These are phyloP conservation scores for Scrobipalpa costella DNA, from an alignment of 2,888 invertebrate species.

Conservation along the genomic window DNA sequence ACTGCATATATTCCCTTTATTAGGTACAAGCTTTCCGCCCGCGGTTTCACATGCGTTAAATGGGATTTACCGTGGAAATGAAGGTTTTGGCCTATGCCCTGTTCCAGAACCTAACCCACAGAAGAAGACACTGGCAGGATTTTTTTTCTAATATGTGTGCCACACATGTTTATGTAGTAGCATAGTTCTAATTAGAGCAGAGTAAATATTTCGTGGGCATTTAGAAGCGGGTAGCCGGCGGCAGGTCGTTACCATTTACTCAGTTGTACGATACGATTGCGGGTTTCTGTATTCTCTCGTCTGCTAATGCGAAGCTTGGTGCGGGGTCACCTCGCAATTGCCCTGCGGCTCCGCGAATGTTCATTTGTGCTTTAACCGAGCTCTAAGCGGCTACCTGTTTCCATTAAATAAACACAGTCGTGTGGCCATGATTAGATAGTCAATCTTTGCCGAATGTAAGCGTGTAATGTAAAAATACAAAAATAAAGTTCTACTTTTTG, in stretches of 20 bases:
- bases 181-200: constrained; percentile 18
- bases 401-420: constrained; percentile 23
- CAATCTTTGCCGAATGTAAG: neutral
- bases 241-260: constrained; percentile 7
- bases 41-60: no score
- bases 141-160: no score
- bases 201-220: neutral
- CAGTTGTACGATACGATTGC: constrained; percentile 14
- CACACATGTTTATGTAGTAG: neutral
- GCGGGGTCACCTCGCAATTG: constrained; percentile 23
- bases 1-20: neutral
- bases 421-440: constrained; percentile 26
- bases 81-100: no score
- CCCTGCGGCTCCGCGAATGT: constrained; percentile 15
- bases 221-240: constrained; percentile 8
- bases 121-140: no score
- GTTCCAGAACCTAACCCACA: no score
- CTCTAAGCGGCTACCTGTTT: constrained; percentile 16
- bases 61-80: no score
- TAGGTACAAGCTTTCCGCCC: no score
- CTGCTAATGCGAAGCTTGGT: constrained; percentile 15
- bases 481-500: neutral
- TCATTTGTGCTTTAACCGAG: constrained; percentile 17
- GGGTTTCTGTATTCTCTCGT: constrained; percentile 22
- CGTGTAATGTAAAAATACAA: no score